Conservation (phyloP, 2,113 vertebrate genomes). For the Sinocyclocheilus maitianheensis region DNA sequence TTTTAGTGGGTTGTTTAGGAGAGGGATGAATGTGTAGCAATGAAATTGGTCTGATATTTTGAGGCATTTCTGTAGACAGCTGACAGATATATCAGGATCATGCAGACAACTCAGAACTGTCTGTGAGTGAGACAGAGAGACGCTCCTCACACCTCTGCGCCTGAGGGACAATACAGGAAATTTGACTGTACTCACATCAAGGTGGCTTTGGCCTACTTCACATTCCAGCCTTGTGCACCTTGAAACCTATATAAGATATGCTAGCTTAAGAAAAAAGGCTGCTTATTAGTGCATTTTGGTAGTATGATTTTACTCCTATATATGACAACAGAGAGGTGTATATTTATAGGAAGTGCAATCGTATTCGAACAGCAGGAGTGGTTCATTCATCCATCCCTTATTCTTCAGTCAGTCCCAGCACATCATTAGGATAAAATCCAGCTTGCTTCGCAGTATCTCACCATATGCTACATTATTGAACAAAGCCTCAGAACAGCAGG, state of each 20-base stretch:
- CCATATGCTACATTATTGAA: slow-evolving; percentile 4
- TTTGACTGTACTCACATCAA: slow-evolving; percentile 68
- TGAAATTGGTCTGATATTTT: neutral
- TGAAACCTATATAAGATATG: neutral
- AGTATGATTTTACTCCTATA: slow-evolving; percentile 1
- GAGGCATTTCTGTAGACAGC: slow-evolving; percentile 40
- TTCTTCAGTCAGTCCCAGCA: neutral
- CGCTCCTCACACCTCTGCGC: neutral
- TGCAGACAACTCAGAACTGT: slow-evolving; percentile 61
- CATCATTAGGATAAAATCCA: slow-evolving; percentile 16
- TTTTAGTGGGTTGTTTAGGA: neutral
- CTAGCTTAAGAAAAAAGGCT: neutral
- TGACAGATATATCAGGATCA: slow-evolving; percentile 42
- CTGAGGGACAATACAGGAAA: slow-evolving; percentile 34
- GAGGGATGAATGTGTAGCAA: neutral
- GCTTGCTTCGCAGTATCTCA: neutral
- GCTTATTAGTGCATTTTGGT: neutral
- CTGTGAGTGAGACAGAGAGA: slow-evolving; percentile 35
- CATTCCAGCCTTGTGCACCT: slow-evolving; percentile 38
- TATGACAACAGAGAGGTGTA: neutral
- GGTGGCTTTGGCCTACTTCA: slow-evolving; percentile 69
- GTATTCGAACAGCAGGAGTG: neutral
- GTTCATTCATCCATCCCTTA: neutral
- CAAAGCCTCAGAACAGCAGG: neutral
- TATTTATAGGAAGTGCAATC: neutral